These are phyloP conservation scores for Cordilura impudica DNA, from an alignment of 2,888 invertebrate species.

Conservation along the genomic window DNA sequence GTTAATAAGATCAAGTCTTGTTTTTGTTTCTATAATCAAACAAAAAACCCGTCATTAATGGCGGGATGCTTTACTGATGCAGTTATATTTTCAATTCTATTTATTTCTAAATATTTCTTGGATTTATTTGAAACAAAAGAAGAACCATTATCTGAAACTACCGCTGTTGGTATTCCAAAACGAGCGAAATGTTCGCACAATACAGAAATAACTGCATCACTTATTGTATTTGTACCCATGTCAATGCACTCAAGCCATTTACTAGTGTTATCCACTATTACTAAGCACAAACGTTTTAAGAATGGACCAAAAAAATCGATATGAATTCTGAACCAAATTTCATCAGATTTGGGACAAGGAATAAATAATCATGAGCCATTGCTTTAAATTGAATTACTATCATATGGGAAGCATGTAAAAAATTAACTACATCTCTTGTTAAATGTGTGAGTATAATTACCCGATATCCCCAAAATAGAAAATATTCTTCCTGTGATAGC, in stretches of 20 bases:
- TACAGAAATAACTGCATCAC: conserved; percentile 31
- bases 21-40: conserved; percentile 58
- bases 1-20: conserved; percentile 55
- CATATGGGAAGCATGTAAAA: conserved; percentile 52
- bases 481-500: neutral
- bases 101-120: conserved; percentile 49
- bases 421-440: neutral
- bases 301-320: conserved; percentile 48
- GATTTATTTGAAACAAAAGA: conserved; percentile 65
- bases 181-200: conserved; percentile 60
- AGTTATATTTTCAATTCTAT: conserved; percentile 56
- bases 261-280: conserved; percentile 64
- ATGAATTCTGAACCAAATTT: conserved; percentile 31
- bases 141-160: conserved; percentile 66
- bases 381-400: conserved; percentile 60
- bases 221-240: conserved; percentile 46
- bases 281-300: conserved; percentile 44
- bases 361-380: conserved; percentile 55
- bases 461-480: conserved; percentile 47
- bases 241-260: conserved; percentile 66
- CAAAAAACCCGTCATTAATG: conserved; percentile 57
- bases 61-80: conserved; percentile 52
- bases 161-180: conserved; percentile 64
- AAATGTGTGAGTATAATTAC: conserved; percentile 4
- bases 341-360: conserved; percentile 24